These are phyloP conservation scores for Cromileptes altivelis DNA, from an alignment of 2,113 vertebrate genomes.

Conservation along the genomic window DNA sequence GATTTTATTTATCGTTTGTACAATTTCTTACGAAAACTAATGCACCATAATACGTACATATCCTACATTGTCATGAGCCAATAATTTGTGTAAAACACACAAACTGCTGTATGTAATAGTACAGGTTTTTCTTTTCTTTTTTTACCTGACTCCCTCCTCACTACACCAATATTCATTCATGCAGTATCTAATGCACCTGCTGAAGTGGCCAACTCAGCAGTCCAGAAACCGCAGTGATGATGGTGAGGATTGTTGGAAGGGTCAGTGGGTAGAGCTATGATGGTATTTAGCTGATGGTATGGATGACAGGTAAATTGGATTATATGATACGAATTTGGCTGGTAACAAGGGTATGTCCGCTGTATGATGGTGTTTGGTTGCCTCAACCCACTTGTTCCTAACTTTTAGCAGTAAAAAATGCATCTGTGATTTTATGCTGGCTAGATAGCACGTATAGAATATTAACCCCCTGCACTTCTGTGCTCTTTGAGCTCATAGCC, in stretches of 20 bases:
- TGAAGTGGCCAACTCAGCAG: background rate
- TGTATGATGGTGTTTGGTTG: slow-evolving; percentile 44
- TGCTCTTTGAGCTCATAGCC: slow-evolving; percentile 13
- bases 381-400: slow-evolving; percentile 36
- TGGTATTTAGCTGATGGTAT: background rate
- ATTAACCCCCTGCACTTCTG: slow-evolving; percentile 65
- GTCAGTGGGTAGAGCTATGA: background rate
- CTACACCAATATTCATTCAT: background rate
- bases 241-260: background rate
- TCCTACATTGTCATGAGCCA: too few species aligned
- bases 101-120: background rate
- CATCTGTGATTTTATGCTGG: slow-evolving; percentile 67
- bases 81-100: too few species aligned
- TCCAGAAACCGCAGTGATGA: background rate
- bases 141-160: background rate
- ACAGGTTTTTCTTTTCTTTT: background rate
- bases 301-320: background rate
- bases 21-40: too few species aligned
- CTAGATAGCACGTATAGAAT: slow-evolving; percentile 75
- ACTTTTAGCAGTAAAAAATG: slow-evolving; percentile 74
- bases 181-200: background rate
- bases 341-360: background rate
- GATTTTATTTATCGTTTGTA: too few species aligned
- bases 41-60: too few species aligned
- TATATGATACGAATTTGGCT: background rate